phyloP scores from a whole-genome alignment of 2,113 vertebrate genomes.

The Passer domesticus region DNA sequence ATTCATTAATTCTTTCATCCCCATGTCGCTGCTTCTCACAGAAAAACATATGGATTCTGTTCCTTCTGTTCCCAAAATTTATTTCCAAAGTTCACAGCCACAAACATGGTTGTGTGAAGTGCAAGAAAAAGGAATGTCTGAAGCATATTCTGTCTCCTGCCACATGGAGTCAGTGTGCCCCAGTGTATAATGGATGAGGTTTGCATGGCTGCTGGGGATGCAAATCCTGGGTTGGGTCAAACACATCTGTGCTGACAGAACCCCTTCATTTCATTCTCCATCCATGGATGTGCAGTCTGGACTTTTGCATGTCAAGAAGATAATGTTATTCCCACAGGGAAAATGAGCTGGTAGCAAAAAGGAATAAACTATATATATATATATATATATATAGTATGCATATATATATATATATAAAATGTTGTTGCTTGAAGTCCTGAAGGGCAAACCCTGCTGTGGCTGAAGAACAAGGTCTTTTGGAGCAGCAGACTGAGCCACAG shows the following conservation, averaged over 20 bases:
- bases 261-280: background rate
- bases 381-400: background rate
- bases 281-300: slow-evolving; percentile 1
- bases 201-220: background rate
- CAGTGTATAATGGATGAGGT: background rate
- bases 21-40: background rate
- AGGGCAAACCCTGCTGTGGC: background rate
- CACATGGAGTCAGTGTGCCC: slow-evolving; percentile 47
- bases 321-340: background rate
- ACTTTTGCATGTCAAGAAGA: background rate
- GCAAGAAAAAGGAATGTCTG: background rate
- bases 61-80: background rate
- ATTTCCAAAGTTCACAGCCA: background rate
- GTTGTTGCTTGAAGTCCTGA: background rate
- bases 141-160: background rate
- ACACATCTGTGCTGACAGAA: background rate
- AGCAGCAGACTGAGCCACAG: background rate
- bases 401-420: background rate
- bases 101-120: background rate
- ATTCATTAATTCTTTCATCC: background rate
- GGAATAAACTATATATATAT: background rate
- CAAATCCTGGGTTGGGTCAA: background rate
- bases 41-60: background rate
- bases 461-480: background rate
- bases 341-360: background rate